Percentiles rank a stretch among this genome's conserved stretches.
Evolutionary conservation across 2,888 invertebrate species (phyloP).

Genomic region (Shargacucullia verbasci): DNA sequence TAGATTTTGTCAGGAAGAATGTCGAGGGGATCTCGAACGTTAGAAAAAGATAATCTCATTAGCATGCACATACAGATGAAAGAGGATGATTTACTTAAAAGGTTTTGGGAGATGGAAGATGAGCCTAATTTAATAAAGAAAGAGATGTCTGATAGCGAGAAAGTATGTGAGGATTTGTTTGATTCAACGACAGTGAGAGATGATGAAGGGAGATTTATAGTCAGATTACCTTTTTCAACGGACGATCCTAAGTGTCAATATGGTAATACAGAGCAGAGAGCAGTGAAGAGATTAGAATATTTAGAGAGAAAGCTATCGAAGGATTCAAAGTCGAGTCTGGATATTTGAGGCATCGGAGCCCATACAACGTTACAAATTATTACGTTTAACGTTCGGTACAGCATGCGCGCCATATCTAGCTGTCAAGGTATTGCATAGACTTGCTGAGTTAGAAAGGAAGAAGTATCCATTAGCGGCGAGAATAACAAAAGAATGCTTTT

Average conservation of each 20-base stretch:
- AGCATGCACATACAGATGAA: not conserved
- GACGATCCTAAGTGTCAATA: conserved; percentile 1
- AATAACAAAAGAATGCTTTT: not conserved
- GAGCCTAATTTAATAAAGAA: not conserved
- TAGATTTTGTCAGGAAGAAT: too few species aligned
- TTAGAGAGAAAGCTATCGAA: not conserved
- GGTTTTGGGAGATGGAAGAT: not conserved
- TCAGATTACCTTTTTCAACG: not conserved
- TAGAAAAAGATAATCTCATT: not conserved
- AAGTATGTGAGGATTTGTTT: conserved; percentile 9
- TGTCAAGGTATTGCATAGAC: too few species aligned
- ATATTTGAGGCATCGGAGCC: not conserved
- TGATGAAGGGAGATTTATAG: conserved; percentile 14
- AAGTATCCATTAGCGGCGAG: too few species aligned
- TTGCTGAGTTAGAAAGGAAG: too few species aligned
- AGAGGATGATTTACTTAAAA: not conserved
- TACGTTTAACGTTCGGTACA: too few species aligned
- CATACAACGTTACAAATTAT: too few species aligned
- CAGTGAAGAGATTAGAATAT: not conserved
- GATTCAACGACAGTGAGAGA: not conserved
- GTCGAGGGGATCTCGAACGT: not conserved
- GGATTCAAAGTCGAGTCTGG: not conserved
- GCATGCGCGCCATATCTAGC: too few species aligned
- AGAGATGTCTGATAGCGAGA: not conserved
- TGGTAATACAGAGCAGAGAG: not conserved